Base-by-base conservation (phyloP, 1,140 invertebrate genomes). In the Cyrtorhinus lividipennis region DNA sequence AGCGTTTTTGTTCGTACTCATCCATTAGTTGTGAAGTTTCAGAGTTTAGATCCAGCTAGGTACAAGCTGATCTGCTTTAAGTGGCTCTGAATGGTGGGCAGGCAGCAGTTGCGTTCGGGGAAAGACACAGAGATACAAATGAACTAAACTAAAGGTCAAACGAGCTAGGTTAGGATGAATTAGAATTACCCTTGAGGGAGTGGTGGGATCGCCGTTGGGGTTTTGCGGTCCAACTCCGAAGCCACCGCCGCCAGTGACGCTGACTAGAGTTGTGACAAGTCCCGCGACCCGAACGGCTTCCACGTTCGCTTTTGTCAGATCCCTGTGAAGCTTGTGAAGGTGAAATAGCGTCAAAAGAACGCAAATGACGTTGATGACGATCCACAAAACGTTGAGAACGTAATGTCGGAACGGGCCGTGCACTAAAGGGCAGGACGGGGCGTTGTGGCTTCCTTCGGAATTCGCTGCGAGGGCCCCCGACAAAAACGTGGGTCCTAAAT, bases 361-460 rank as follows among this genome's bases (percentile, higher is more conserved):
- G 73, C 90, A 92, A 62, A 91, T 85, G 27, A 90, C 79, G 71
- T 93, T 92, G 66, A 92, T 88, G 56, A 86, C 79, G 61, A 92
- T 90, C 91, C 91, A 94, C 1, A 93, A 78, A 2, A 89, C 84
- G 73, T 93, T 92, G 53, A 93, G 82, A 61, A 93, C 87, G 72
- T 92, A 91, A 74, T 92, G 90, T 60, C 89, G 78, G 66, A 88
- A 85, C 3, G 88, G 86, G 23, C 72, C 72, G 64, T 72, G 72
- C 1, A 90, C 85, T 62, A 92, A 77, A 0, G 88, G 87, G 70
- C 89, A 93, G 20, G 84, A 86, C 0, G 89, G 88, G 0, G 86
- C 80, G 64, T 85, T 81, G 65, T 86, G 82, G 0, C 81, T 81
- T n/a, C 79, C 80, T 67, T 88, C 87, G 0, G 85, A 82, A 68